These are phyloP conservation scores for Conchocele bisecta DNA, from an alignment of 2,888 invertebrate species.

Conservation along the genomic window DNA sequence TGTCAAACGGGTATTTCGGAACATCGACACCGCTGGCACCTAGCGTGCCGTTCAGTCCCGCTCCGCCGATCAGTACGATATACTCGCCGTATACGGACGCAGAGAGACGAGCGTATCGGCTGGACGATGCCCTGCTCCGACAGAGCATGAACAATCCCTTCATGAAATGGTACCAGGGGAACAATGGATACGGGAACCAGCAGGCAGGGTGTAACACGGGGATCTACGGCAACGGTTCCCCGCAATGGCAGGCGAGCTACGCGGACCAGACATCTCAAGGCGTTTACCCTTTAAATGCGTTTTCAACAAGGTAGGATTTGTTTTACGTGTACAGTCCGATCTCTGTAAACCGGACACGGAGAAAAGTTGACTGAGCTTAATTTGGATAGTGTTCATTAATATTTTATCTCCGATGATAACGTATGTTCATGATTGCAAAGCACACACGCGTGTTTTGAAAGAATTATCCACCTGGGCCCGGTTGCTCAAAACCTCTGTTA, in stretches of 20 bases:
- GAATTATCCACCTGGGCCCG: too few species aligned
- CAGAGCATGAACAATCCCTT: slow-evolving; percentile 79
- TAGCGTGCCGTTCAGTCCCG: slow-evolving; percentile 64
- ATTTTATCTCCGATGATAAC: too few species aligned
- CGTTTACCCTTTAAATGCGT: slow-evolving; percentile 69
- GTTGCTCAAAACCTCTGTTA: too few species aligned
- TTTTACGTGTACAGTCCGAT: too few species aligned
- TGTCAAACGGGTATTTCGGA: slow-evolving; percentile 69
- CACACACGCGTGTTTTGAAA: too few species aligned
- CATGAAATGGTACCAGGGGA: slow-evolving; percentile 76
- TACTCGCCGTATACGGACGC: slow-evolving; percentile 79
- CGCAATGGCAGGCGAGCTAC: slow-evolving; percentile 74
- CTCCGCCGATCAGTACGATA: slow-evolving; percentile 68
- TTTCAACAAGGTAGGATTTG: slow-evolving; percentile 52
- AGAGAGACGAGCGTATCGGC: slow-evolving; percentile 75
- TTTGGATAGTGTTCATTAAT: too few species aligned
- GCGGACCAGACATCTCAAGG: slow-evolving; percentile 65
- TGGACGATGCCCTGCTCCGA: slow-evolving; percentile 76
- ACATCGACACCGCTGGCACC: slow-evolving; percentile 58
- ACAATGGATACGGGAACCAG: slow-evolving; percentile 63
- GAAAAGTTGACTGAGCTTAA: too few species aligned
- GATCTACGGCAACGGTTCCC: slow-evolving; percentile 60
- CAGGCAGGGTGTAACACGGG: slow-evolving; percentile 61
- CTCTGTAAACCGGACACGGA: too few species aligned
- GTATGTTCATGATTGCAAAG: too few species aligned